phyloP scores from a whole-genome alignment of 2,888 invertebrate species.

The Nemapogon koenigi region DNA sequence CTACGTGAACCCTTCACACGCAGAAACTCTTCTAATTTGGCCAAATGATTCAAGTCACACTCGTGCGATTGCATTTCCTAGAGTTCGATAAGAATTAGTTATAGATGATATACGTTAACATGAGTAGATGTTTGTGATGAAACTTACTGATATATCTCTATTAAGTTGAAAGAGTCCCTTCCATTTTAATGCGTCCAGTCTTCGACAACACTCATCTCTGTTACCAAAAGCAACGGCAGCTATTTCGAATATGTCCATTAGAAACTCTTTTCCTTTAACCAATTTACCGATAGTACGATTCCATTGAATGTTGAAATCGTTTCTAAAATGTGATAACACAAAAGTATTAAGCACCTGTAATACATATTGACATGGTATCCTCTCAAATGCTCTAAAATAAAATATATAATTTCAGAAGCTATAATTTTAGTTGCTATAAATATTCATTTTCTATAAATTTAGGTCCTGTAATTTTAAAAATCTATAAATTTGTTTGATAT shows the following conservation, averaged over 20 bases:
- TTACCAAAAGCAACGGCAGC: slow-evolving; percentile 86
- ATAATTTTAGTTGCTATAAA: no score
- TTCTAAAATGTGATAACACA: slow-evolving; percentile 55
- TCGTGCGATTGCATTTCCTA: slow-evolving; percentile 88
- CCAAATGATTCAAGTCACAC: slow-evolving; percentile 82
- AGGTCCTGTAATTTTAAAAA: no score
- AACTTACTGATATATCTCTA: slow-evolving; percentile 51
- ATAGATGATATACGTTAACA: no score
- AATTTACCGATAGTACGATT: slow-evolving; percentile 78
- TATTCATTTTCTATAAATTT: no score
- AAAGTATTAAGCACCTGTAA: no score
- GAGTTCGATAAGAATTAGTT: slow-evolving; percentile 4
- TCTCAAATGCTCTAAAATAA: no score
- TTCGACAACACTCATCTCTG: slow-evolving; percentile 79
- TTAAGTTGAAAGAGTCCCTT: slow-evolving; percentile 74
- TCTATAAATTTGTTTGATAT: no score
- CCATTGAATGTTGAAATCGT: slow-evolving; percentile 82
- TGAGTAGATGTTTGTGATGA: no score
- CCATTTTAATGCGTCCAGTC: slow-evolving; percentile 80
- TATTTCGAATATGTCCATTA: slow-evolving; percentile 86
- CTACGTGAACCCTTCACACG: slow-evolving; percentile 82
- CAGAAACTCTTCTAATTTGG: slow-evolving; percentile 83
- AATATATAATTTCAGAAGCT: no score
- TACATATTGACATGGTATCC: no score
- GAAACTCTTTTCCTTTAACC: slow-evolving; percentile 78